These are phyloP conservation scores for Phoenoteleia sp. DNA, from an alignment of 2,888 invertebrate species.

Conservation along the genomic window DNA sequence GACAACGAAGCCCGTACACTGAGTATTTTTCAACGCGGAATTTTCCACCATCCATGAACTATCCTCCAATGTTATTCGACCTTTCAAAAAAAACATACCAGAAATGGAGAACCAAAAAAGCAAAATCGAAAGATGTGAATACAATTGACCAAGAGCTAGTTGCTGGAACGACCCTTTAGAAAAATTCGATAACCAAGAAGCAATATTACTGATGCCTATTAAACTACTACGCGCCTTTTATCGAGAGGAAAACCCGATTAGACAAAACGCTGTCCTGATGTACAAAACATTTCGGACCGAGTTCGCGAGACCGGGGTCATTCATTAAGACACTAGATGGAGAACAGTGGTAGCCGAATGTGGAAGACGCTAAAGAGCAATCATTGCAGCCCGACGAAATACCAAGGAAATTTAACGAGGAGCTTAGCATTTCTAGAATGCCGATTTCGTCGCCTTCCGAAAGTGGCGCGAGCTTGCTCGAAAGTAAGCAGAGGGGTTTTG, in stretches of 20 bases:
- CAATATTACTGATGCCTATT: slow-evolving; percentile 85
- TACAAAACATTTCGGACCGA: slow-evolving; percentile 14
- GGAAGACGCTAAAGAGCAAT: too few relatives aligned
- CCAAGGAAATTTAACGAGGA: background rate
- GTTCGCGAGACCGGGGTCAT: slow-evolving; percentile 4
- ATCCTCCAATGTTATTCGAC: background rate
- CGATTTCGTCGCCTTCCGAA: slow-evolving; percentile 38
- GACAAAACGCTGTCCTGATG: slow-evolving; percentile 9
- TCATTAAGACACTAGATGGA: background rate
- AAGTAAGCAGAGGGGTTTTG: slow-evolving; percentile 55
- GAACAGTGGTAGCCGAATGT: too few relatives aligned
- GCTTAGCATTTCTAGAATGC: background rate
- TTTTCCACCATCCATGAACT: background rate
- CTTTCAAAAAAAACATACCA: background rate
- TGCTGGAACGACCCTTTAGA: slow-evolving; percentile 52
- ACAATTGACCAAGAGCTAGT: slow-evolving; percentile 21
- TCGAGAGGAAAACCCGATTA: slow-evolving; percentile 64
- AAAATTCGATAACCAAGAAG: slow-evolving; percentile 82
- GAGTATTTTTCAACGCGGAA: background rate
- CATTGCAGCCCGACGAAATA: background rate
- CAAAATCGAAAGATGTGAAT: background rate
- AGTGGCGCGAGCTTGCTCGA: slow-evolving; percentile 82
- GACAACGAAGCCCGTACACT: background rate
- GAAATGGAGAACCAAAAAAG: too few relatives aligned
- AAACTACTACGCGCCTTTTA: slow-evolving; percentile 76